phyloP scores from a whole-genome alignment of 2,113 vertebrate genomes.

The Engraulis encrasicolus region DNA sequence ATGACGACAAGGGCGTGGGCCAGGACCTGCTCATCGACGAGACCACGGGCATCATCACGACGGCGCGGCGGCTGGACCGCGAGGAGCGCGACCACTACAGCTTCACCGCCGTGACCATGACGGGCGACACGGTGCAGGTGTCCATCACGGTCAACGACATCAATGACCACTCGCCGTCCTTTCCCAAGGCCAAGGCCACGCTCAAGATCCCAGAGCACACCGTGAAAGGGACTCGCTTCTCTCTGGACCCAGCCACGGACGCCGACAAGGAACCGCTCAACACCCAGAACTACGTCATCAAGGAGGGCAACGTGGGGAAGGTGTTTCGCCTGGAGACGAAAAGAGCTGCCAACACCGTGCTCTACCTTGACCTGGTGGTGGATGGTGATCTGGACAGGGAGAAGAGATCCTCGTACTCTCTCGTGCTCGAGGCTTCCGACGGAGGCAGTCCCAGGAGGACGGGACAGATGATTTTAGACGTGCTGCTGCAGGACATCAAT shows the following conservation, averaged over 20 bases:
- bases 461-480: constrained; percentile 86
- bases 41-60: constrained; percentile 92
- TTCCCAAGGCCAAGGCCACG: constrained; percentile 77
- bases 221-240: constrained; percentile 84
- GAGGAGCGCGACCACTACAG: constrained; percentile 90
- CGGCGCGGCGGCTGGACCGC: constrained; percentile 87
- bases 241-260: constrained; percentile 90
- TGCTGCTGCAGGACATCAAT: constrained; percentile 91
- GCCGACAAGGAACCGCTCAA: constrained; percentile 86
- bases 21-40: constrained; percentile 92
- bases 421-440: constrained; percentile 92
- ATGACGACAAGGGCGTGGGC: constrained; percentile 86
- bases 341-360: constrained; percentile 82
- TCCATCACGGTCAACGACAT: constrained; percentile 91
- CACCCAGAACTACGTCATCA: constrained; percentile 89
- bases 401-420: constrained; percentile 80
- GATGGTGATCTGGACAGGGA: constrained; percentile 87
- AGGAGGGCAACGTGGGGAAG: constrained; percentile 87
- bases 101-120: constrained; percentile 94
- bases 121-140: constrained; percentile 89
- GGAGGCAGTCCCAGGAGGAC: constrained; percentile 86
- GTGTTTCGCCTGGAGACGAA: constrained; percentile 89
- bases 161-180: constrained; percentile 90
- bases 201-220: constrained; percentile 93
- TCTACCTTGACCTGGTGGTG: constrained; percentile 90